Conservation (phyloP, 2,888 invertebrate species). For the Aromia moschata region DNA sequence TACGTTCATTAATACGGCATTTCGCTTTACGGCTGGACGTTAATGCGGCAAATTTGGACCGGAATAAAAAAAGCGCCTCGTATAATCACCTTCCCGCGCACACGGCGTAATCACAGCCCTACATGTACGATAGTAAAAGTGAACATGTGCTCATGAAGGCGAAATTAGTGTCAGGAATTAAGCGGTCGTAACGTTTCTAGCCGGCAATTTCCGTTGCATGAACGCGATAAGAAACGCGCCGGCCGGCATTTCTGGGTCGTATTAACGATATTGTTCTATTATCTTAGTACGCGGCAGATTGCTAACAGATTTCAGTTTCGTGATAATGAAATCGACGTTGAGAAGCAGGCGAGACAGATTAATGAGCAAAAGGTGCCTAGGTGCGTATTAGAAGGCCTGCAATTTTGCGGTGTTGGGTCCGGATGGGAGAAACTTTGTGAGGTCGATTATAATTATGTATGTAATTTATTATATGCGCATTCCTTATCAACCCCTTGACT, state of each 20-base stretch:
- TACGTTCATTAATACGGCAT: slow-evolving; percentile 7
- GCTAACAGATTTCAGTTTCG: too few species aligned
- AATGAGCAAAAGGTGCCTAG: too few species aligned
- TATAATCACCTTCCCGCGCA: slow-evolving; percentile 10
- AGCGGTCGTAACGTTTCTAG: neutral
- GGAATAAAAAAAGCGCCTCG: neutral
- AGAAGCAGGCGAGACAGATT: too few species aligned
- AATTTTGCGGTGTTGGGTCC: too few species aligned
- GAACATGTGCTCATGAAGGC: slow-evolving; percentile 7
- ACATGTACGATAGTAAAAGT: slow-evolving; percentile 17
- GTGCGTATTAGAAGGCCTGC: too few species aligned
- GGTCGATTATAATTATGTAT: too few species aligned
- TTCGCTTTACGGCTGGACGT: slow-evolving; percentile 3
- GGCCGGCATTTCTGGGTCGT: neutral
- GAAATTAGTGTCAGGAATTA: slow-evolving; percentile 4
- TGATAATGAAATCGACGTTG: too few species aligned
- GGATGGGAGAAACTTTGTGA: too few species aligned
- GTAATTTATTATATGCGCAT: too few species aligned
- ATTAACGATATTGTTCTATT: neutral
- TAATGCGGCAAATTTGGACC: slow-evolving; percentile 1
- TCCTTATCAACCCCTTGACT: too few species aligned
- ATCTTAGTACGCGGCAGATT: too few species aligned
- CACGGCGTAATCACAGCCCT: slow-evolving; percentile 5
- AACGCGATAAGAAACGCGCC: neutral
- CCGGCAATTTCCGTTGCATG: slow-evolving; percentile 2